Percentiles rank a stretch among this genome's conserved stretches.
Conservation (phyloP, 1,140 invertebrate genomes). For the Ceratosolen solmsi region DNA sequence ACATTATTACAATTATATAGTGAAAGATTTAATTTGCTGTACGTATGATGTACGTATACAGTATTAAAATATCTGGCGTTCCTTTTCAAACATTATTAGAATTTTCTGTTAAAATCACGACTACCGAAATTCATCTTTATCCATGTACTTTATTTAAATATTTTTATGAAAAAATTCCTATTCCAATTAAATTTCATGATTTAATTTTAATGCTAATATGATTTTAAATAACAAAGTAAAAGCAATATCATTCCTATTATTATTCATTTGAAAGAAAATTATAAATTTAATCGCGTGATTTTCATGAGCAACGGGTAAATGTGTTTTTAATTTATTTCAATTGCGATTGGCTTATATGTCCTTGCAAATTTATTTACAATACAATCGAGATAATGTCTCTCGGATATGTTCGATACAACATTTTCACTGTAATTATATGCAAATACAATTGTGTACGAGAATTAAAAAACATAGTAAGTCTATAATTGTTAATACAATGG, state of each 20-base stretch:
- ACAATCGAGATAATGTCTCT: too few relatives aligned
- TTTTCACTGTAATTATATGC: not conserved
- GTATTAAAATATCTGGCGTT: not conserved
- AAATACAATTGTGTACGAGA: not conserved
- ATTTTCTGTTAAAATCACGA: not conserved
- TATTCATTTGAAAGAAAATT: too few relatives aligned
- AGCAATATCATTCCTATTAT: too few relatives aligned
- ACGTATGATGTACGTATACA: too few relatives aligned
- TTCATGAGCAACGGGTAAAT: too few relatives aligned
- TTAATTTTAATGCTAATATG: too few relatives aligned
- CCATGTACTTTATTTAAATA: not conserved
- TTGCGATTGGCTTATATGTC: too few relatives aligned
- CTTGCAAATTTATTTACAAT: too few relatives aligned
- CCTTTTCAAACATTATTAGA: not conserved
- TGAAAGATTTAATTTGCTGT: not conserved
- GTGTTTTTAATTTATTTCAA: too few relatives aligned
- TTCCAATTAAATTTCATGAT: not conserved
- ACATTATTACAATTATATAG: not conserved
- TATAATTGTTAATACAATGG: slow-evolving; percentile 18
- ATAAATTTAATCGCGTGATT: too few relatives aligned
- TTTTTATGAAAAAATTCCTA: not conserved
- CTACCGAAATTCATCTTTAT: not conserved
- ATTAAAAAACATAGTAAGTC: not conserved
- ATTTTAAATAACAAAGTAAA: too few relatives aligned
- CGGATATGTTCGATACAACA: too few relatives aligned